phyloP scores from a whole-genome alignment of 2,113 vertebrate genomes.

The Tetraodon nigroviridis region DNA sequence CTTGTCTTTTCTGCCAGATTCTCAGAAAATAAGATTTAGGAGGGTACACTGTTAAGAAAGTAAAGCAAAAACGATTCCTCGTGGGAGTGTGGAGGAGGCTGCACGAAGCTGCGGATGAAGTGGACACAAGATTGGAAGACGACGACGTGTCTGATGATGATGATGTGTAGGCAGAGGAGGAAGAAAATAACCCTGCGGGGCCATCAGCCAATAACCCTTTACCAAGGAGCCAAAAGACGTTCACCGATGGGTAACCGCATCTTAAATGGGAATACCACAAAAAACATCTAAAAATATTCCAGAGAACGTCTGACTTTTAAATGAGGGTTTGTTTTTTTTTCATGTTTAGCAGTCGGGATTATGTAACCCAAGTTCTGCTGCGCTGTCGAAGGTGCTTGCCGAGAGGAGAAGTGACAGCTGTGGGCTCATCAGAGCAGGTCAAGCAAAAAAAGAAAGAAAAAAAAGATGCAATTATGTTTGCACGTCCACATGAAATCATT shows the following conservation, averaged over 20 bases:
- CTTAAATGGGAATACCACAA: neutral
- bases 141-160: slow-evolving; percentile 7
- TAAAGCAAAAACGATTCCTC: too few species aligned
- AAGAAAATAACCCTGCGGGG: slow-evolving; percentile 11
- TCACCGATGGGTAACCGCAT: neutral
- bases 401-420: neutral
- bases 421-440: neutral
- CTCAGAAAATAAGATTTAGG: too few species aligned
- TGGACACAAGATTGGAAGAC: neutral
- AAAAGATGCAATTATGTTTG: neutral
- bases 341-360: neutral
- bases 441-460: neutral
- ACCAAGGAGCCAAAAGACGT: neutral
- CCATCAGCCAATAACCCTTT: neutral
- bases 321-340: neutral
- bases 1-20: too few species aligned
- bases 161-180: slow-evolving; percentile 14
- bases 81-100: too few species aligned
- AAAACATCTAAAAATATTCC: neutral
- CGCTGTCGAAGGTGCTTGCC: neutral
- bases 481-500: neutral
- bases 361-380: neutral
- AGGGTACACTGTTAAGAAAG: too few species aligned
- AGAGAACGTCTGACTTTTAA: neutral
- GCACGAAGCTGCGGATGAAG: too few species aligned